These are phyloP conservation scores for Gallinago paraguaiae DNA, from an alignment of 2,113 vertebrate species.

Conservation along the genomic window DNA sequence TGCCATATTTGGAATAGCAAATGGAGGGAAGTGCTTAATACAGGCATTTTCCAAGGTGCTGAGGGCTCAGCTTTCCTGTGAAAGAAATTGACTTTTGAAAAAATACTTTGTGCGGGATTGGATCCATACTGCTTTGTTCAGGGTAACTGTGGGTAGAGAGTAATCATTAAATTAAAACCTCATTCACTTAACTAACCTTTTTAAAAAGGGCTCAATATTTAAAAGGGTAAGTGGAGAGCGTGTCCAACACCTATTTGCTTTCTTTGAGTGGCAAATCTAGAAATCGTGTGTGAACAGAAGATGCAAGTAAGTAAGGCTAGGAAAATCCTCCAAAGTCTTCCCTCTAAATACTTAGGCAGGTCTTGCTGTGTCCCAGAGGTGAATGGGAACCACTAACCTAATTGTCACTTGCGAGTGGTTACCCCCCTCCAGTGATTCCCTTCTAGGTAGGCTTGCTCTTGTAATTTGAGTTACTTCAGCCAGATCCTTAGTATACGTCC, in stretches of 20 bases:
- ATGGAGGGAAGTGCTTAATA: background rate
- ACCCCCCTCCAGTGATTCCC: background rate
- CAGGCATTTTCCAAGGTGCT: background rate
- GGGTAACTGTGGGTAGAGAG: background rate
- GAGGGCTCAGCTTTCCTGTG: background rate
- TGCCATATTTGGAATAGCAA: background rate
- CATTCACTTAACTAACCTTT: background rate
- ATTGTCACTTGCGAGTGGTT: background rate
- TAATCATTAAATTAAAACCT: background rate
- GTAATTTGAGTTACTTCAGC: background rate
- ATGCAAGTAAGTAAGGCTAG: background rate
- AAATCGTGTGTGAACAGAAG: background rate
- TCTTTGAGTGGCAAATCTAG: background rate
- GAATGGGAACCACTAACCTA: background rate
- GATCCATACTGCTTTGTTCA: background rate
- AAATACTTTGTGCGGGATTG: background rate
- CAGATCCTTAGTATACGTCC: background rate
- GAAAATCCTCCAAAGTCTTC: background rate
- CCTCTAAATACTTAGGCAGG: background rate
- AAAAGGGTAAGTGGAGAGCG: background rate
- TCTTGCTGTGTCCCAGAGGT: background rate
- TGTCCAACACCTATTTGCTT: background rate
- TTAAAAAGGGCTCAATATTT: background rate
- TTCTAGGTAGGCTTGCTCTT: background rate
- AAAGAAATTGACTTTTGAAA: background rate